Evolutionary conservation across 2,113 vertebrate species (phyloP), one percentile per base, ranked within the genome.

Genomic region (Chamaetylas fuelleborni): DNA sequence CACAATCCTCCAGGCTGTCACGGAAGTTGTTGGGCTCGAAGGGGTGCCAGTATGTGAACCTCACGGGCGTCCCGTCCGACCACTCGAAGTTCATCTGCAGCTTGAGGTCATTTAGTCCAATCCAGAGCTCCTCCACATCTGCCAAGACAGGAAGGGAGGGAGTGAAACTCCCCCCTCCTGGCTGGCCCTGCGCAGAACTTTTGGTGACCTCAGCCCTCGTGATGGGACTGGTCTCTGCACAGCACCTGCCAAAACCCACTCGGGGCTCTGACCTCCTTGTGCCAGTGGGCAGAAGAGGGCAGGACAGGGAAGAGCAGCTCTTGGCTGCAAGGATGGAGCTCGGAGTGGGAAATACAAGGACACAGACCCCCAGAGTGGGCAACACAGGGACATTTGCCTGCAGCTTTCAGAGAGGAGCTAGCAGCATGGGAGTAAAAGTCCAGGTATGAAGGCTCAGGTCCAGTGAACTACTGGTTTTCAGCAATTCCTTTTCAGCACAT

Each of bases 21-120:
- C 98, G 98, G 95, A 99, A 99, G 97, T 99, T 99, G 97, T 99
- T 99, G 92, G 99, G 99, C 95, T 99, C 99, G 12, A 98, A 99
- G 4, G 99, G 99, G 66, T 99, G 99, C 99, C 99, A 99, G 95
- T 98, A 98, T 0, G 99, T 99, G 95, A 99, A 99, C 96, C 98
- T 98, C 96, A 99, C 99, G 0, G 98, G 98, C 0, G 99, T 99
- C 92, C 98, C 98, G 9, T 99, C 99, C 0, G 99, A 99, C 99
- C 99, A 99, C 89, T 99, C 99, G 3, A 99, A 99, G 96, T 99
- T 99, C 99, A 99, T 99, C 97, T 99, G 99, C 96, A 99, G 98
- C 38, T 98, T 98, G 36, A 98, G 98, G 88, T 99, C 99, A 8
- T 99, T 99, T 24, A 99, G 98, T 31, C 99, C 99, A 14, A 99